Evolutionary conservation across 2,888 invertebrate genomes (phyloP).

Genomic region (Drosophila nigricruria): DNA sequence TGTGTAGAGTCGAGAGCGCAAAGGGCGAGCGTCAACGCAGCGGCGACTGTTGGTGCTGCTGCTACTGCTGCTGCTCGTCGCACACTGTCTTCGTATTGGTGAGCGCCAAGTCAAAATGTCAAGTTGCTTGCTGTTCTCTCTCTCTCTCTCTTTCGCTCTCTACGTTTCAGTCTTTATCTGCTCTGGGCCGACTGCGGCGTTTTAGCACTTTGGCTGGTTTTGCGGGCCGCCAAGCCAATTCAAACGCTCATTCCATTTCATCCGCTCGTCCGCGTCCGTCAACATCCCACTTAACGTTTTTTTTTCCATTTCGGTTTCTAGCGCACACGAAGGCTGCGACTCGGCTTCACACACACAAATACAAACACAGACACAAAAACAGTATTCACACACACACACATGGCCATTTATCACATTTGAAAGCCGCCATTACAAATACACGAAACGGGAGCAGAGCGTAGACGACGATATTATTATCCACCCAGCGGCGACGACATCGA

Average conservation of each 20-base stretch:
- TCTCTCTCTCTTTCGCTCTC: constrained; percentile 26
- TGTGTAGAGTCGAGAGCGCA: constrained; percentile 40
- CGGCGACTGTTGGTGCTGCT: constrained; percentile 28
- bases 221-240: constrained; percentile 64
- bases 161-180: constrained; percentile 28
- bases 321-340: constrained; percentile 51
- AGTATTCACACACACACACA: constrained; percentile 17
- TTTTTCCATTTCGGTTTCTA: constrained; percentile 32
- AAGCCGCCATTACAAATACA: constrained; percentile 65
- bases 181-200: constrained; percentile 66
- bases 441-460: constrained; percentile 65
- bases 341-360: constrained; percentile 26
- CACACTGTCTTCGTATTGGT: constrained; percentile 29
- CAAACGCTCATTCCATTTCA: constrained; percentile 79
- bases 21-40: constrained; percentile 69
- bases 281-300: constrained; percentile 78
- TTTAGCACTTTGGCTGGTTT: constrained; percentile 59
- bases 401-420: constrained; percentile 66
- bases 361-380: constrained; percentile 2
- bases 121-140: constrained; percentile 47
- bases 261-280: constrained; percentile 82
- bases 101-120: constrained; percentile 66
- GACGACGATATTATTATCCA: constrained; percentile 64
- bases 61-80: constrained; percentile 13
- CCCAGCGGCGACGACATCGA: constrained; percentile 70